Percentiles rank a stretch among this genome's conserved stretches.
phyloP scores from a whole-genome alignment of 2,888 invertebrate genomes.

The Agapostemon virescens region DNA sequence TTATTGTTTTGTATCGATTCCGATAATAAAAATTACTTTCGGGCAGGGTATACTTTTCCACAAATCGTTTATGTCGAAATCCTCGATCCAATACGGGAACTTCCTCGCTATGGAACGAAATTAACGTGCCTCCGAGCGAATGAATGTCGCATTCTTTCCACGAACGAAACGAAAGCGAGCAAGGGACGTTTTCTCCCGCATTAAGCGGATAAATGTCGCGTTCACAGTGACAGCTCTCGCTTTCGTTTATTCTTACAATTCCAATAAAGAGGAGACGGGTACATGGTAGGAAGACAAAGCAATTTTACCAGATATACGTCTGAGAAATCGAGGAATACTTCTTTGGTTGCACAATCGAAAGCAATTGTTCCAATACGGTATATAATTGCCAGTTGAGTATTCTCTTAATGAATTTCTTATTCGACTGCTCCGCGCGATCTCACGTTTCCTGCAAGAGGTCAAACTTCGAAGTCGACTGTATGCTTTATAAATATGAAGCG shows the following conservation, averaged over 20 bases:
- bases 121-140: slow-evolving; percentile 3
- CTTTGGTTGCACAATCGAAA: slow-evolving; percentile 56
- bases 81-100: neutral
- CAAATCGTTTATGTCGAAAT: neutral
- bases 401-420: slow-evolving; percentile 37
- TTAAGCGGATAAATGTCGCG: slow-evolving; percentile 54
- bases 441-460: neutral
- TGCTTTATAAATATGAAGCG: neutral
- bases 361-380: slow-evolving; percentile 44
- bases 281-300: slow-evolving; percentile 29
- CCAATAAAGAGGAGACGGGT: slow-evolving; percentile 43
- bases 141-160: slow-evolving; percentile 10
- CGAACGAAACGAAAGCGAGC: slow-evolving; percentile 24
- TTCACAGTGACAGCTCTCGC: slow-evolving; percentile 29
- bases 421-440: neutral
- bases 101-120: neutral
- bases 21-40: neutral
- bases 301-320: slow-evolving; percentile 41
- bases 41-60: neutral
- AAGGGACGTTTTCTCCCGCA: slow-evolving; percentile 11
- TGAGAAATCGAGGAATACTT: slow-evolving; percentile 39
- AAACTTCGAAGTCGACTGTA: neutral
- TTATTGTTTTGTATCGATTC: neutral
- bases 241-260: slow-evolving; percentile 45
- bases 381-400: slow-evolving; percentile 73